Conservation (phyloP, 2,888 invertebrate species). For the Bugulina stolonifera region DNA sequence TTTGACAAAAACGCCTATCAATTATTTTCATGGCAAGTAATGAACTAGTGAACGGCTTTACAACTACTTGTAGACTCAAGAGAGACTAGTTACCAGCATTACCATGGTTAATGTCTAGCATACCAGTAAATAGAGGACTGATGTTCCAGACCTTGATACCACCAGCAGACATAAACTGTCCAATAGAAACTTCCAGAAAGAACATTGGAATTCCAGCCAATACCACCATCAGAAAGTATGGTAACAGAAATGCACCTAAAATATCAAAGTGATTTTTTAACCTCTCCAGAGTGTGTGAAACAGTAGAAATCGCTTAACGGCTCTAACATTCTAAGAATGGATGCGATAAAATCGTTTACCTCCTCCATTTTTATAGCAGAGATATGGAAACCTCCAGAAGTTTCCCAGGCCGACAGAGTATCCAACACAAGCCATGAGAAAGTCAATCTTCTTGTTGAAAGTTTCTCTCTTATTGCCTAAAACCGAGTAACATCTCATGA, state of each 20-base stretch:
- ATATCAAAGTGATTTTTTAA: conserved; percentile 23
- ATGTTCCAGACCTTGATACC: conserved; percentile 61
- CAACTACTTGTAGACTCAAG: too few relatives aligned
- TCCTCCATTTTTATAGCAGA: conserved; percentile 36
- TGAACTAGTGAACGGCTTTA: too few relatives aligned
- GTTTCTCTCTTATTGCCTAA: conserved; percentile 27
- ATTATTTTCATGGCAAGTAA: too few relatives aligned
- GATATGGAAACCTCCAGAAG: conserved; percentile 36
- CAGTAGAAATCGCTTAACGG: too few relatives aligned
- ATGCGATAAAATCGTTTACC: too few relatives aligned
- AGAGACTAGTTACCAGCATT: too few relatives aligned
- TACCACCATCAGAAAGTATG: conserved; percentile 60
- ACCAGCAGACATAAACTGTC: conserved; percentile 60
- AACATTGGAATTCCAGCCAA: conserved; percentile 61
- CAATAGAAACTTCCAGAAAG: conserved; percentile 61
- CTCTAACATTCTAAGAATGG: too few relatives aligned
- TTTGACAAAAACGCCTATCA: too few relatives aligned
- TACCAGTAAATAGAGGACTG: conserved; percentile 60
- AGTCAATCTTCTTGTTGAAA: conserved; percentile 33
- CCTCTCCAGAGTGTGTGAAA: too few relatives aligned
- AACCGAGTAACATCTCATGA: too few relatives aligned
- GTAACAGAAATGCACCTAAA: conserved; percentile 64
- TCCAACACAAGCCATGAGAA: conserved; percentile 35
- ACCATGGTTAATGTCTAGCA: too few relatives aligned
- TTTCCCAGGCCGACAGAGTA: conserved; percentile 35